Percentiles rank a stretch among this genome's conserved stretches.
These are phyloP conservation scores for Rattus norvegicus DNA, from an alignment of 2,113 vertebrate species.

Conservation along the genomic window GRCr8 NC_086033.1:27494501-27495000, in stretches of 20 bases:
- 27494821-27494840: constrained; percentile 77
- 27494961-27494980: constrained; percentile 28
- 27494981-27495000: constrained; percentile 67
- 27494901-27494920: constrained; percentile 76
- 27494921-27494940: constrained; percentile 66
- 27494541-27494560: neutral
- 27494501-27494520: neutral
- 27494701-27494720: constrained; percentile 69
- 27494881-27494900: constrained; percentile 66
- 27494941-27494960: constrained; percentile 57
- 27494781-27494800: constrained; percentile 67
- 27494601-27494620: neutral
- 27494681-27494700: constrained; percentile 62
- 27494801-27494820: constrained; percentile 73
- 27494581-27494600: neutral
- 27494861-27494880: constrained; percentile 71
- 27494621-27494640: neutral
- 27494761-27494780: constrained; percentile 52
- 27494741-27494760: constrained; percentile 57
- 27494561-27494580: neutral
- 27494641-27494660: neutral
- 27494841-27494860: constrained; percentile 82
- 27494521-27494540: constrained; percentile 42
- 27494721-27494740: constrained; percentile 75
- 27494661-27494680: constrained; percentile 58